Base-by-base conservation (phyloP, 30 jellyfish, hydroid and myxozoan genomes). In the Haliclystus octoradiatus region DNA sequence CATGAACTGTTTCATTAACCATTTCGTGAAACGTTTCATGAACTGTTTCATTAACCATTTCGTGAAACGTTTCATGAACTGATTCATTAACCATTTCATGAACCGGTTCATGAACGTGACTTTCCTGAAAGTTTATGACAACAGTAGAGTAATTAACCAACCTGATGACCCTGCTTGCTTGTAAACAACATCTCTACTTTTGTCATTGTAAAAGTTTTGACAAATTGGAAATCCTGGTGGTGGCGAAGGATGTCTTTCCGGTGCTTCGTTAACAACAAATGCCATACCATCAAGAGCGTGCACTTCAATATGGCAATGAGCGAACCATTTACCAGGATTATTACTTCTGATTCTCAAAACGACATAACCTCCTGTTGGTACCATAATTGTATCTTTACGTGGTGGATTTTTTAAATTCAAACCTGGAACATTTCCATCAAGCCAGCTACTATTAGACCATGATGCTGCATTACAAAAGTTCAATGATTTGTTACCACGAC, bases 371-470 rank as follows among this genome's bases (percentile, higher is more conserved):
- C 75, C 75, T 2, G 75, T 29, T 4, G 75, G 75, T 2, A 66
- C 66, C 5, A 26, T 26, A 33, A 66, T 22, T 29, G 75, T 66
- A 66, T 66, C 75, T 66, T 66, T 66, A 26, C 75, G 64, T 26
- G 75, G 75, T 29, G 75, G 75, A 66, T 66, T 66, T 3, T 1
- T 66, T 66, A 66, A 66, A 23, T 66, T 66, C 23, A 66, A 30
- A n/a, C 66, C 66, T 28, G 75, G 75, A 2, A 66, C 27, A 29
- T 66, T 66, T 1, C 66, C 66, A 19, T 66, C 33, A 22, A 19
- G 27, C 75, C 88, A 76, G 25, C 32, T 14, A 13, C 50, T 52
- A 49, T 79, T 71, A 3, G 22, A 23, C 93, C 93, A 79, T 47
- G 66, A 32, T 62, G 71, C 50, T 28, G 61, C 62, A 49, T 77